Conservation (phyloP, 1,140 invertebrate genomes). For the Panagrolaimus sp. region DNA sequence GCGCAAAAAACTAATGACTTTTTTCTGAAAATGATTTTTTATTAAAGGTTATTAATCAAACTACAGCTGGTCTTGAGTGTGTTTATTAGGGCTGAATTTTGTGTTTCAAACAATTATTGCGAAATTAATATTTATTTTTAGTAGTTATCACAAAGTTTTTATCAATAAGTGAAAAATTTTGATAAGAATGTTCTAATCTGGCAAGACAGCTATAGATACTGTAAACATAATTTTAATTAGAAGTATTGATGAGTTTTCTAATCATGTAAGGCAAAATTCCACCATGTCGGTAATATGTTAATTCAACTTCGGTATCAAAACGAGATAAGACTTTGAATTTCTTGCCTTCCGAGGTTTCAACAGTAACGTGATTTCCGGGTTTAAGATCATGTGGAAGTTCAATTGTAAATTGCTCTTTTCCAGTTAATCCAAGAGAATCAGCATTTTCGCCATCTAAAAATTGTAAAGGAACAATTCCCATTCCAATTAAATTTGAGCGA, state of each 20-base stretch:
- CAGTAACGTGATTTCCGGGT: constrained; percentile 67
- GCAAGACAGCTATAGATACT: too few relatives aligned
- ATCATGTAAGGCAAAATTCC: constrained; percentile 98
- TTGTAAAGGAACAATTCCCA: constrained; percentile 92
- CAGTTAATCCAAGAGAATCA: constrained; percentile 76
- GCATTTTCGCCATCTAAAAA: constrained; percentile 78
- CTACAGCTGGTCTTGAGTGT: too few relatives aligned
- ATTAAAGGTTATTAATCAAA: too few relatives aligned
- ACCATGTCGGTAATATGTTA: constrained; percentile 86
- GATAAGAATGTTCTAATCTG: too few relatives aligned
- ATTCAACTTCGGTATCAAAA: constrained; percentile 94
- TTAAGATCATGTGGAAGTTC: constrained; percentile 69
- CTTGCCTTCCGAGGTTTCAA: constrained; percentile 66
- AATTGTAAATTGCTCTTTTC: constrained; percentile 76
- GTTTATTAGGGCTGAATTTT: too few relatives aligned
- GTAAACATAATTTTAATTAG: too few relatives aligned
- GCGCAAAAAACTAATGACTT: too few relatives aligned
- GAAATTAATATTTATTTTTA: too few relatives aligned
- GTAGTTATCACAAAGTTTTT: too few relatives aligned
- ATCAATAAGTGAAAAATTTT: too few relatives aligned
- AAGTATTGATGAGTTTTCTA: constrained; percentile 69
- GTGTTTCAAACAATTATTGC: too few relatives aligned
- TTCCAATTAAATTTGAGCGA: constrained; percentile 90
- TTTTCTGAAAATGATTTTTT: too few relatives aligned
- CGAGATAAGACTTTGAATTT: constrained; percentile 73